These are phyloP conservation scores for Rhagonycha lutea DNA, from an alignment of 2,888 invertebrate species.

Conservation along the genomic window DNA sequence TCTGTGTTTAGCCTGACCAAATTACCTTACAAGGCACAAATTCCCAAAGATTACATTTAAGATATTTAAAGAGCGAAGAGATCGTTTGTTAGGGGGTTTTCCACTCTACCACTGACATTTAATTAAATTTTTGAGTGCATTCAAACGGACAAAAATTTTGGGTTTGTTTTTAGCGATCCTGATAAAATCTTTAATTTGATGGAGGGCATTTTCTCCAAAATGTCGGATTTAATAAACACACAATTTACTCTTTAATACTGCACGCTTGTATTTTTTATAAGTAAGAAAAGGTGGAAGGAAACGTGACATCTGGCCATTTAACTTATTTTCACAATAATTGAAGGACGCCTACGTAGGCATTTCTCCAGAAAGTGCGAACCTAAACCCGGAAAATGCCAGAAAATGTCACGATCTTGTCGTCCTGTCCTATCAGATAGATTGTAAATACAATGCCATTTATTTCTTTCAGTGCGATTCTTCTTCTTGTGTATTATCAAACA, in stretches of 20 bases:
- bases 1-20: slow-evolving; percentile 47
- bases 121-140: not conserved
- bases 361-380: slow-evolving; percentile 16
- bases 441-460: slow-evolving; percentile 10
- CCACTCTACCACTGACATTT: not conserved
- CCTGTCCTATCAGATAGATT: slow-evolving; percentile 19
- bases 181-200: not conserved
- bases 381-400: slow-evolving; percentile 16
- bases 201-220: not conserved
- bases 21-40: slow-evolving; percentile 46
- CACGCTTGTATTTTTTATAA: not conserved
- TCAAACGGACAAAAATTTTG: not conserved
- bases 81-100: not conserved
- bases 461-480: slow-evolving; percentile 6
- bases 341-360: slow-evolving; percentile 11
- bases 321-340: slow-evolving; percentile 11
- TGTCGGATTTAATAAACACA: not conserved
- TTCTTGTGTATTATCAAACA: slow-evolving; percentile 4
- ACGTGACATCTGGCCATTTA: slow-evolving; percentile 1
- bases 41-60: slow-evolving; percentile 38
- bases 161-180: not conserved
- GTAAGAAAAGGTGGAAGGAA: slow-evolving; percentile 2
- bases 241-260: not conserved
- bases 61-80: not conserved
- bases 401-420: slow-evolving; percentile 19